phyloP scores from a whole-genome alignment of 2,888 invertebrate genomes.

The Palloptera scutellata region DNA sequence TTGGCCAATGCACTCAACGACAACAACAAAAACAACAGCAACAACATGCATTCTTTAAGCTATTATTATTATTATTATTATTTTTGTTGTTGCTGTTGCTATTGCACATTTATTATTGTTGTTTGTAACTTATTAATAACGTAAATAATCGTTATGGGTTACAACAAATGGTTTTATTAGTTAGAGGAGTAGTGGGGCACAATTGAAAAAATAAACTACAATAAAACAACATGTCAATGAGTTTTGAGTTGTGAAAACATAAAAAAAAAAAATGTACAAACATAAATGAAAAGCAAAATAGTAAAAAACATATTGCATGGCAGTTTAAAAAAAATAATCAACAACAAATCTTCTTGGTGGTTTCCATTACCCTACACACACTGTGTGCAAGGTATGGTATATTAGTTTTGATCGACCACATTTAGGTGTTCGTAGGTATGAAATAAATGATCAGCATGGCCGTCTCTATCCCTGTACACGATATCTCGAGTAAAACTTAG shows the following conservation, averaged over 20 bases:
- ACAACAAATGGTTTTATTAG: background rate
- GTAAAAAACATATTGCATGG: background rate
- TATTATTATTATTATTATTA: background rate
- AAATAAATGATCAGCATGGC: too few relatives aligned
- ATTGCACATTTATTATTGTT: constrained; percentile 18
- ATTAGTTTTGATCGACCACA: too few relatives aligned
- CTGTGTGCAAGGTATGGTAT: too few relatives aligned
- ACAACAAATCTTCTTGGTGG: too few relatives aligned
- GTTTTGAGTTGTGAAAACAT: background rate
- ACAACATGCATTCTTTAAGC: background rate
- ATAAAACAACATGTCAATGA: background rate
- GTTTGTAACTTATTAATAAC: constrained; percentile 17
- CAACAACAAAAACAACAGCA: background rate
- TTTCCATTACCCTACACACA: too few relatives aligned
- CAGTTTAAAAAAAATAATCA: too few relatives aligned
- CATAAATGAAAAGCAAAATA: background rate
- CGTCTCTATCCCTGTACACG: too few relatives aligned
- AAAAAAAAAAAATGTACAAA: background rate
- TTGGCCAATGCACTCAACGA: constrained; percentile 35
- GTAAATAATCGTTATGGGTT: constrained; percentile 19
- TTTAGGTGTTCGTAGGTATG: too few relatives aligned
- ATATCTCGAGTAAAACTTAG: too few relatives aligned
- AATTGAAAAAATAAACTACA: constrained; percentile 3
- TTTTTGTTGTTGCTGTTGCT: constrained; percentile 11
- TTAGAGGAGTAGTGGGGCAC: background rate